These are phyloP conservation scores for Protomyctophum bolini DNA, from an alignment of 2,113 vertebrate species.

Conservation along the genomic window DNA sequence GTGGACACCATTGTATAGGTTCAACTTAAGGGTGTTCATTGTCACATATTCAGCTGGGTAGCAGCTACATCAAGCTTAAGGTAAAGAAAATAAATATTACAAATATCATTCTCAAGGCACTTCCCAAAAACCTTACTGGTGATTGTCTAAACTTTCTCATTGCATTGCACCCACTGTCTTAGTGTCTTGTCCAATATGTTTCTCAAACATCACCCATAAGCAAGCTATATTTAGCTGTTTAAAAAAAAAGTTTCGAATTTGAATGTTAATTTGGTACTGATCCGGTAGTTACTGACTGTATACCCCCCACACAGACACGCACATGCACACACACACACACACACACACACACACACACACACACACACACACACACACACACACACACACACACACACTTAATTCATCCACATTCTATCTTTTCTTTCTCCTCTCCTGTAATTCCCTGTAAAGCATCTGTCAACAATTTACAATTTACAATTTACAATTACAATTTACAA, in stretches of 20 bases:
- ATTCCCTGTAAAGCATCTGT: constrained; percentile 47
- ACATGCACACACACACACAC: neutral
- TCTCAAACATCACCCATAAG: too few species aligned
- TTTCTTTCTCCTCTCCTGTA: constrained; percentile 48
- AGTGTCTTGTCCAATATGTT: too few species aligned
- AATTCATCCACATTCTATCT: constrained; percentile 42
- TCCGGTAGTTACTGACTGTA: neutral
- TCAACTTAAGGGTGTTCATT: neutral
- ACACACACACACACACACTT: neutral
- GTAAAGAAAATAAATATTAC: too few species aligned
- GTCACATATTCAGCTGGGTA: neutral
- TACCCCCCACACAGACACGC: neutral
- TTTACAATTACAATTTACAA: too few species aligned
- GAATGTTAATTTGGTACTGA: too few species aligned
- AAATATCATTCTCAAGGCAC: neutral
- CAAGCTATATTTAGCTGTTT: too few species aligned
- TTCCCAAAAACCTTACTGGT: neutral
- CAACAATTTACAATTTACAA: too few species aligned
- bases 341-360: neutral
- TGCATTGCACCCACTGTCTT: neutral
- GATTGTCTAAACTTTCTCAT: constrained; percentile 8
- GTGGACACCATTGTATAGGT: neutral
- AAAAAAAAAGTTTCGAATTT: too few species aligned
- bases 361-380: neutral
- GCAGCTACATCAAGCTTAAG: too few species aligned